Percentiles rank a stretch among this genome's conserved stretches.
Evolutionary conservation across 1,140 invertebrate genomes (phyloP).

Genomic region (Hestina assimilis): DNA sequence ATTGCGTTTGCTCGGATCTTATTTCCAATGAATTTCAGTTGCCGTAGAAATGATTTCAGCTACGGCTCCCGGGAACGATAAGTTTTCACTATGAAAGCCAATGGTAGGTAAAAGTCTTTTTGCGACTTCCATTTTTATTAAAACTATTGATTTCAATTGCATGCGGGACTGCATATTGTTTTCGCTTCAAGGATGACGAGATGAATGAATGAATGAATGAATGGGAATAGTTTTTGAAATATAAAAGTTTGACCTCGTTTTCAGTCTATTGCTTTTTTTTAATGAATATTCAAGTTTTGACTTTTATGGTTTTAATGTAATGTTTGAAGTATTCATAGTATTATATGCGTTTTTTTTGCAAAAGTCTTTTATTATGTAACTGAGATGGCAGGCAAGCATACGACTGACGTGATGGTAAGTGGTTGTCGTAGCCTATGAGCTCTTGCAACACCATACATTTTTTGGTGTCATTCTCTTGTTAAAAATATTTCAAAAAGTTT

Average conservation of each 20-base stretch:
- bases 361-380: too few species aligned
- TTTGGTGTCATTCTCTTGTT: too few species aligned
- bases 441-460: too few species aligned
- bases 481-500: too few species aligned
- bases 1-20: constrained; percentile 54
- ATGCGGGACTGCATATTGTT: not conserved
- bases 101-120: not conserved
- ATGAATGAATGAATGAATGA: not conserved
- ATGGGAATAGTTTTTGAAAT: not conserved
- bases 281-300: not conserved
- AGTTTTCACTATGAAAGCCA: constrained; percentile 15
- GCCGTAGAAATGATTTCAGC: constrained; percentile 32
- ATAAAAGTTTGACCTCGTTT: not conserved
- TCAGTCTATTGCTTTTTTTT: not conserved
- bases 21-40: constrained; percentile 62
- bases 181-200: not conserved
- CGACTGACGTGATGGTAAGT: too few species aligned
- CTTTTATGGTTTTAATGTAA: too few species aligned
- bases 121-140: constrained; percentile 10
- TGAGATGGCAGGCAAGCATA: too few species aligned
- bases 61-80: constrained; percentile 19
- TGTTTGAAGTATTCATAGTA: too few species aligned
- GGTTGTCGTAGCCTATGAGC: too few species aligned
- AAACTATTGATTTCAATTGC: constrained; percentile 11
- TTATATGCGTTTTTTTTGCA: too few species aligned